Evolutionary conservation across 2,888 invertebrate species (phyloP).

Genomic region (Phragmatobia fuliginosa): DNA sequence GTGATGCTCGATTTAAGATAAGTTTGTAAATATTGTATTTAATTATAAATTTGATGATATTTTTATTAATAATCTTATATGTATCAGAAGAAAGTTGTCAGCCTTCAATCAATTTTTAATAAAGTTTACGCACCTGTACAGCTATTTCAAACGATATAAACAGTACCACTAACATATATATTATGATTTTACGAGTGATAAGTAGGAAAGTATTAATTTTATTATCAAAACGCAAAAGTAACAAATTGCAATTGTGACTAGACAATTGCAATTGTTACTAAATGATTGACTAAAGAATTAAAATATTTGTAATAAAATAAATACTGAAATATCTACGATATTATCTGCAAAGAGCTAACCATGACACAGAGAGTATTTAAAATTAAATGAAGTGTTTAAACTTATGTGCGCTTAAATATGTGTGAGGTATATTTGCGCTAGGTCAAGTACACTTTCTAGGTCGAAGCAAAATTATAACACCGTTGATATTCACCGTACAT

Average conservation of each 20-base stretch:
- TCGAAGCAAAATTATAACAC: conserved; percentile 40
- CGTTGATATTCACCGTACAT: conserved; percentile 6
- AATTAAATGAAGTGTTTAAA: neutral
- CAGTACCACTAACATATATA: neutral
- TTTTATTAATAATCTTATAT: neutral
- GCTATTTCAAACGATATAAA: neutral
- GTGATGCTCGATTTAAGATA: neutral
- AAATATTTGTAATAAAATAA: neutral
- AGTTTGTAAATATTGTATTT: neutral
- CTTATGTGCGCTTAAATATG: too few relatives aligned
- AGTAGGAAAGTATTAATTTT: neutral
- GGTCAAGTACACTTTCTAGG: conserved; percentile 58
- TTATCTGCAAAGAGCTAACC: neutral
- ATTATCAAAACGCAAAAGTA: neutral
- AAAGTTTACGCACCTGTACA: neutral
- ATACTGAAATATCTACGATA: neutral
- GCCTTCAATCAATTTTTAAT: neutral
- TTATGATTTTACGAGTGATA: neutral
- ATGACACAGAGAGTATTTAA: neutral
- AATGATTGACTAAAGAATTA: neutral
- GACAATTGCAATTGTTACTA: neutral
- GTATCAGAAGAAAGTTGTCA: neutral
- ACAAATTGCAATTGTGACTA: neutral
- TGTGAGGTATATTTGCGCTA: conserved; percentile 17
- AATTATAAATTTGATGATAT: neutral